phyloP scores from a whole-genome alignment of 1,140 invertebrate genomes.

The Panulirus ornatus region DNA sequence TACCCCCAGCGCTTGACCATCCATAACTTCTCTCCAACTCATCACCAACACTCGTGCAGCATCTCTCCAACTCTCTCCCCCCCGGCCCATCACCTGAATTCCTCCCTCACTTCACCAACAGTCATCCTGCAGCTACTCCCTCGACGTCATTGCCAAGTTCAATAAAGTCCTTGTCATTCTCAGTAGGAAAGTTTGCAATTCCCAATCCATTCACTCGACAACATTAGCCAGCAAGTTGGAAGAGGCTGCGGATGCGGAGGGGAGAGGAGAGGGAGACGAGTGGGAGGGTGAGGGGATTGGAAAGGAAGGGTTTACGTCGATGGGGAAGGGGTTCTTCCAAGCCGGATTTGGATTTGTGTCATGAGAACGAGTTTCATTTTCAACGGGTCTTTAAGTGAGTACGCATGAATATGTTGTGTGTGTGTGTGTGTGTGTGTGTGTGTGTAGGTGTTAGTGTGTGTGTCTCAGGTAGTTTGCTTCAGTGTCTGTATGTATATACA shows the following conservation, averaged over 20 bases:
- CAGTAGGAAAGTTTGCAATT: constrained; percentile 60
- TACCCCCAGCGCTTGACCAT: background rate
- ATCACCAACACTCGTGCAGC: background rate
- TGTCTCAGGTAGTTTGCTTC: background rate
- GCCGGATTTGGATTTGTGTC: background rate
- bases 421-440: constrained; percentile 7
- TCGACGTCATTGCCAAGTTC: constrained; percentile 53
- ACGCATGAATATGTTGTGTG: background rate
- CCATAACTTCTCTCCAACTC: background rate
- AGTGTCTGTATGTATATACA: background rate
- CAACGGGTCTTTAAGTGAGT: background rate
- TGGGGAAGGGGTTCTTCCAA: background rate
- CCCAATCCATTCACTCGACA: constrained; percentile 47
- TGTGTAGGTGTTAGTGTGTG: background rate
- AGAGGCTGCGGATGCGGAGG: constrained; percentile 43
- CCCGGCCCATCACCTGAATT: no score
- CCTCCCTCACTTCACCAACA: background rate
- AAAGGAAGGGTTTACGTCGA: background rate
- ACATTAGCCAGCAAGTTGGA: constrained; percentile 51
- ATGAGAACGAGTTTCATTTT: background rate
- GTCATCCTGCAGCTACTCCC: constrained; percentile 28
- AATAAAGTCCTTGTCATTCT: constrained; percentile 67
- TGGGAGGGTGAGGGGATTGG: background rate
- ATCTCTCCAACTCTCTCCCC: background rate
- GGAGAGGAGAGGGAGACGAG: constrained; percentile 8